phyloP scores from a whole-genome alignment of 2,888 invertebrate genomes.

The Choreutis nemorana region DNA sequence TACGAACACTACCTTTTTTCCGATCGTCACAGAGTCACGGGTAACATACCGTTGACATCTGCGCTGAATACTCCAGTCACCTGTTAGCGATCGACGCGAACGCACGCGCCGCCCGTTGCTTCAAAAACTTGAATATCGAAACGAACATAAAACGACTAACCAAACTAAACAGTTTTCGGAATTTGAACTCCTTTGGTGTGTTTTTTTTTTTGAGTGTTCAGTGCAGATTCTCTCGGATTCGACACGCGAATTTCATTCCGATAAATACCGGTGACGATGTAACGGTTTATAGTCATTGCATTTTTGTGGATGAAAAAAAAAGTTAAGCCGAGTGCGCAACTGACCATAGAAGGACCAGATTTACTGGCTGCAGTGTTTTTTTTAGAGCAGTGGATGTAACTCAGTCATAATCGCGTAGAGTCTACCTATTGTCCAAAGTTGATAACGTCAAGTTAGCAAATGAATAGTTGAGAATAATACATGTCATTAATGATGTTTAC shows the following conservation, averaged over 20 bases:
- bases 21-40: conserved; percentile 45
- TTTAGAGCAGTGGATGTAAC: too few relatives aligned
- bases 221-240: conserved; percentile 35
- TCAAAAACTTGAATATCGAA: conserved; percentile 29
- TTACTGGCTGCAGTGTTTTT: too few relatives aligned
- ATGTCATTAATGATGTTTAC: too few relatives aligned
- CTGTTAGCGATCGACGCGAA: conserved; percentile 44
- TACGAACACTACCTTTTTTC: conserved; percentile 28
- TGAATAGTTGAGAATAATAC: too few relatives aligned
- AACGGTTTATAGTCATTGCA: too few relatives aligned
- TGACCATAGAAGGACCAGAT: too few relatives aligned
- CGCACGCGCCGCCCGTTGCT: conserved; percentile 40
- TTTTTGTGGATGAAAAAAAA: too few relatives aligned
- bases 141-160: conserved; percentile 38
- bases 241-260: conserved; percentile 30
- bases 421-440: too few relatives aligned
- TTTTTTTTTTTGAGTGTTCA: conserved; percentile 22
- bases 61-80: conserved; percentile 43
- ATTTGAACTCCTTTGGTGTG: conserved; percentile 29
- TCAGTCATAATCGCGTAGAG: too few relatives aligned
- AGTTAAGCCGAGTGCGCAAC: too few relatives aligned
- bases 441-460: too few relatives aligned
- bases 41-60: conserved; percentile 26
- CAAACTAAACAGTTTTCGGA: conserved; percentile 20
- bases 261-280: conserved; percentile 35